Base-by-base conservation (phyloP, 2,113 vertebrate genomes). In the Hylia prasina region DNA sequence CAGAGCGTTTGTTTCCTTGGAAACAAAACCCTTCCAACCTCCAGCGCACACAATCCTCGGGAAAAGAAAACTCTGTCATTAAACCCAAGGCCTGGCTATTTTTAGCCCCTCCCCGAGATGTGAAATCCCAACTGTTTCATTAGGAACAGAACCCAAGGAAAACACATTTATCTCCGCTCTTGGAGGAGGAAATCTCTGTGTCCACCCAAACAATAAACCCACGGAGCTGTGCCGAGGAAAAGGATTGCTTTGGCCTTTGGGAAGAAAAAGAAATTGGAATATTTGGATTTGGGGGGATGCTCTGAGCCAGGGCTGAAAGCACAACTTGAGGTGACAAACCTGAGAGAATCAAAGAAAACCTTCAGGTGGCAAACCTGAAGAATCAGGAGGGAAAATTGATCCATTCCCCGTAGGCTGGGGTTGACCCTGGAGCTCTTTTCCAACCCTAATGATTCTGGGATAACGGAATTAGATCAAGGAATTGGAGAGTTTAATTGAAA, bases 1-100 rank as follows among this genome's bases (percentile, higher is more conserved):
- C 72, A 44, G 93, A 84, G 91, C 95, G 60, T 97, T 97, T 96
- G 98, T 98, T 98, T 98, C 98, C 98, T 97, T 98, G 98, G 98
- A 97, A 98, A 98, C 98, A 98, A 97, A 98, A 97, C 96, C 96
- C 91, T 96, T 96, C 97, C 97, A 98, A 96, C 97, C 97, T 97
- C 87, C 92, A 40, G 42, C 48, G 11, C 94, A 93, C 93, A 95
- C 89, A 63, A 89, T 89, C 96, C 94, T 78, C 60, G 96, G 94
- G 77, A 96, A 94, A 87, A 90, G 94, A 85, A 96, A 97, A 97
- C 91, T 94, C 89, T 63, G 87, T 71, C 93, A 98, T 96, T 96
- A 94, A 94, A 82, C 65, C 80, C 83, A 79, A 92, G 96, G 95
- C 90, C 93, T 89, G 83, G 91, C 90, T 98, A 95, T 97, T 98